A percentile compares a stretch with the other conserved stretches of the same genome.
Evolutionary conservation across 1,140 invertebrate species (phyloP).

Genomic region (Drosophila guanche): DNA sequence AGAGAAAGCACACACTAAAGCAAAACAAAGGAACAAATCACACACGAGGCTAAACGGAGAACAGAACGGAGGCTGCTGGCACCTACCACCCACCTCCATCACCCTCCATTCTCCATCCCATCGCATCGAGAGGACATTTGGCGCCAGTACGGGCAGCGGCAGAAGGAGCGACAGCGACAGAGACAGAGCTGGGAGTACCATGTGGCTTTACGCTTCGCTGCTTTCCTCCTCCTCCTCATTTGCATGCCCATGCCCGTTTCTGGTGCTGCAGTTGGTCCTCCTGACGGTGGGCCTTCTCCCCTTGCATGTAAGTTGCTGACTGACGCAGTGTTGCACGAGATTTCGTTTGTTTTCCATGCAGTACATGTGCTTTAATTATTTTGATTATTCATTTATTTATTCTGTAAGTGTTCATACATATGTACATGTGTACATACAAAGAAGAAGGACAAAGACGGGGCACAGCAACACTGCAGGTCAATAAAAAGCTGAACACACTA

Average conservation of each 20-base stretch:
- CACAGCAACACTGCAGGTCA: too few relatives aligned
- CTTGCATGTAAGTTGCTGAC: conserved; percentile 4
- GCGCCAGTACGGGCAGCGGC: conserved; percentile 54
- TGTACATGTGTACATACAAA: too few relatives aligned
- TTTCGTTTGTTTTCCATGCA: background rate
- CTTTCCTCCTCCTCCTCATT: conserved; percentile 28
- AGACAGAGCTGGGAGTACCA: conserved; percentile 44
- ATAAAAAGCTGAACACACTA: too few relatives aligned
- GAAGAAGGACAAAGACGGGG: too few relatives aligned
- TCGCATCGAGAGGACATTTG: conserved; percentile 48
- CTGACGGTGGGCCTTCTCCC: background rate
- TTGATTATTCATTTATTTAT: too few relatives aligned
- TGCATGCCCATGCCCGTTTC: conserved; percentile 1
- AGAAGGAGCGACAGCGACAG: conserved; percentile 33
- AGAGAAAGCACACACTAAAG: conserved; percentile 41
- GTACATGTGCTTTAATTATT: too few relatives aligned
- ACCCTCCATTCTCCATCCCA: background rate
- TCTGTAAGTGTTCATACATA: too few relatives aligned
- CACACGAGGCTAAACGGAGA: conserved; percentile 37
- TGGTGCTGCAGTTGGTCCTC: conserved; percentile 30
- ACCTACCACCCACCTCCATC: conserved; percentile 4
- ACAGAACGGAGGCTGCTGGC: conserved; percentile 44
- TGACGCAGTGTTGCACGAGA: background rate
- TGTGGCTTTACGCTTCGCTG: conserved; percentile 49
- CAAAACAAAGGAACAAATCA: conserved; percentile 63